Base-by-base conservation (phyloP, 2,797 vertebrate genomes). In the Galaxias olidus region DNA sequence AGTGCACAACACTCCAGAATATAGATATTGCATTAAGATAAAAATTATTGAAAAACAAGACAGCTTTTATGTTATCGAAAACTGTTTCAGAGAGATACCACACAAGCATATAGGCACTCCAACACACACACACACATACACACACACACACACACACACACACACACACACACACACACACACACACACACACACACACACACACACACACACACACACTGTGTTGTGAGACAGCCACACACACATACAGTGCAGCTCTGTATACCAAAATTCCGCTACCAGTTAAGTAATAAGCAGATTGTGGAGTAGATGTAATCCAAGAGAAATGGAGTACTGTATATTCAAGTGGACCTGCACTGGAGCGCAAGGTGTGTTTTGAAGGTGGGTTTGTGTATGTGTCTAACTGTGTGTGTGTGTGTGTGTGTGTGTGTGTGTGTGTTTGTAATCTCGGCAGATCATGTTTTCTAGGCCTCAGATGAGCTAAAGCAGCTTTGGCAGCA, bases 371-470 rank as follows among this genome's bases (percentile, higher is more conserved):
- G 74, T 77, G 56, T 66, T 74, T 81, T 77, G 76, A 75, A 82
- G 83, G 86, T 88, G 49, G 54, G 41, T 65, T 57, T 65, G 30
- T 55, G 53, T 57, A 17, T 65, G 42, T 68, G 49, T 57, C 40
- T 30, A 30, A 13, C 56, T 17, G 42, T 65, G 58, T 15, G 42
- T 52, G 68, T 53, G 60, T 60, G 55, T 71, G 59, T 64, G 53
- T 58, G 12, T 52, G 56, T 14, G n/a, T 55, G 48, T 51, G 20
- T 57, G n/a, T 68, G 73, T 66, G 73, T 78, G 75, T 76, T 78
- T 87, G 87, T 92, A 92, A 92, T 92, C 89, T 90, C 84, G 88
- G 89, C 86, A 91, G 91, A 91, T 92, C 90, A 91, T 92, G 90
- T 91, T 92, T 91, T 91, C 86, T 86, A 89, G 88, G 80, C 85